Percentiles rank a stretch among this genome's conserved stretches.
Evolutionary conservation across 2,113 vertebrate species (phyloP).

Genomic region (Chloebia gouldiae): DNA sequence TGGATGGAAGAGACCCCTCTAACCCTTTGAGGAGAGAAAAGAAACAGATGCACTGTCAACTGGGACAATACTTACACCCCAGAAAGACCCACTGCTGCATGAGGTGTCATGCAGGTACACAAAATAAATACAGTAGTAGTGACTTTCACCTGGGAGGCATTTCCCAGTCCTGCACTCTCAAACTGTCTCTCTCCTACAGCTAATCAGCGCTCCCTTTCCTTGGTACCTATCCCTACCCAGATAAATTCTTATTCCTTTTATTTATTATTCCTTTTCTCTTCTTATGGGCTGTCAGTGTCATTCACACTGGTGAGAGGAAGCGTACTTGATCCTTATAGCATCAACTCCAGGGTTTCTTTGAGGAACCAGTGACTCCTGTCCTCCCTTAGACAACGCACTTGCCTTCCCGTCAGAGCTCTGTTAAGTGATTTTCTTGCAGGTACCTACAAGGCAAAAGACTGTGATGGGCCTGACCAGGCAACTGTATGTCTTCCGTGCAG

Average conservation of each 20-base stretch:
- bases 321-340: neutral
- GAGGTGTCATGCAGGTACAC: slow-evolving; percentile 58
- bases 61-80: slow-evolving; percentile 58
- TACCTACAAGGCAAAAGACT: slow-evolving; percentile 59
- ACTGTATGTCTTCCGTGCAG: neutral
- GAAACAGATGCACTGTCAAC: neutral
- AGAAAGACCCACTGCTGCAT: slow-evolving; percentile 58
- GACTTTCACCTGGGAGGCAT: neutral
- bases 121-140: neutral
- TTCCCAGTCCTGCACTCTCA: neutral
- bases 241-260: neutral
- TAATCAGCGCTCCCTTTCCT: neutral
- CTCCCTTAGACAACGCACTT: fast-evolving
- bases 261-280: neutral
- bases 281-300: neutral
- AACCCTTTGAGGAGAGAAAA: neutral
- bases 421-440: slow-evolving; percentile 30
- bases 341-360: neutral
- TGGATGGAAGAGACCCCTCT: neutral
- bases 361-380: neutral
- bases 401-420: neutral
- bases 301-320: neutral
- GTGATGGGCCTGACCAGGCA: neutral
- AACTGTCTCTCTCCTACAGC: neutral
- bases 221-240: neutral